Conservation (phyloP, 1,140 invertebrate genomes). For the Trachelipus rathkii region DNA sequence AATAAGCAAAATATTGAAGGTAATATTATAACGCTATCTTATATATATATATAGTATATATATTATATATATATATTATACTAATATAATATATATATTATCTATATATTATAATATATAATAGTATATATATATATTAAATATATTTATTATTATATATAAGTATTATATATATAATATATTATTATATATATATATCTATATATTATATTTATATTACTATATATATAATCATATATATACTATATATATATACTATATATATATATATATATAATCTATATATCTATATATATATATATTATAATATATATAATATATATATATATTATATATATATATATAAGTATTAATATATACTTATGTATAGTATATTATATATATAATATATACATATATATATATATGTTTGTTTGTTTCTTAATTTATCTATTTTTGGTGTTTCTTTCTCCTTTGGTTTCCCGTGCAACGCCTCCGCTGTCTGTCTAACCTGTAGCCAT, state of each 20-base stretch:
- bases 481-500: neutral
- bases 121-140: slow-evolving; percentile 10
- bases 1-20: neutral
- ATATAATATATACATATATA: no score
- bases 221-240: slow-evolving; percentile 20
- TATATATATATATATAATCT: slow-evolving; percentile 18
- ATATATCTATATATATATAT: slow-evolving; percentile 16
- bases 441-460: neutral
- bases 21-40: neutral
- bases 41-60: slow-evolving; percentile 13
- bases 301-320: neutral
- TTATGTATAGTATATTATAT: no score
- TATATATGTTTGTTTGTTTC: no score
- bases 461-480: neutral
- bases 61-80: no score
- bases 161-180: neutral
- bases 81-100: slow-evolving; percentile 6
- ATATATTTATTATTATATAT: slow-evolving; percentile 1
- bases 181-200: slow-evolving; percentile 8
- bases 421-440: no score
- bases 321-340: neutral
- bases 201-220: slow-evolving; percentile 16
- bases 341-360: no score
- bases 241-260: slow-evolving; percentile 21
- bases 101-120: slow-evolving; percentile 20